Conservation (phyloP, 2,888 invertebrate genomes). For the Aelia acuminata region DNA sequence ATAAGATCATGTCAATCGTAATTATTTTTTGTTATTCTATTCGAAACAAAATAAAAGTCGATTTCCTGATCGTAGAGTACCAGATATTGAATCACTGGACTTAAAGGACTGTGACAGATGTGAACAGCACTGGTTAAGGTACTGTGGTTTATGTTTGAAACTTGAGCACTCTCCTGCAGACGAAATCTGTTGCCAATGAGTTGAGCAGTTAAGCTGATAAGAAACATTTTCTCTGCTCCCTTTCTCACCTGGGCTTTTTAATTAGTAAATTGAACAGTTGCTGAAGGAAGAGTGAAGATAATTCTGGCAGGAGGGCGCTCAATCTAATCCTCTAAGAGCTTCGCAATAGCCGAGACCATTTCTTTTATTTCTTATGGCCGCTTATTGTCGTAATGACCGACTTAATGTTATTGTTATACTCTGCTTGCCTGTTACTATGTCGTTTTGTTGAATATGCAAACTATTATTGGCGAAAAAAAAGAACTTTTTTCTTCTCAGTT, state of each 20-base stretch:
- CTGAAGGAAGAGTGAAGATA: neutral
- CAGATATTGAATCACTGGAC: no score
- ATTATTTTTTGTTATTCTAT: no score
- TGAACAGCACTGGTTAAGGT: no score
- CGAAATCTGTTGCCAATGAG: neutral
- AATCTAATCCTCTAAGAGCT: neutral
- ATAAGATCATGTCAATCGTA: no score
- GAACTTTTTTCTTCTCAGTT: no score
- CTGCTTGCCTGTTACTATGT: neutral
- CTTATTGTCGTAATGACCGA: neutral
- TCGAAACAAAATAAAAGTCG: no score
- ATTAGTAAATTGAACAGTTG: conserved; percentile 11
- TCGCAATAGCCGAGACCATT: neutral
- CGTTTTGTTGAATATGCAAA: neutral
- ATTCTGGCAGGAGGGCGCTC: neutral
- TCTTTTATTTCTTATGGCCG: neutral
- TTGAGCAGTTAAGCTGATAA: neutral
- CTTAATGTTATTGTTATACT: neutral
- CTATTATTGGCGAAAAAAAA: neutral
- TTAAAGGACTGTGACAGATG: no score
- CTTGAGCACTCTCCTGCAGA: neutral
- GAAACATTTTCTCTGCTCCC: neutral
- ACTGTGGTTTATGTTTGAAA: neutral
- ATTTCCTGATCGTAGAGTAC: no score
- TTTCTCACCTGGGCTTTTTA: conserved; percentile 13